phyloP scores from a whole-genome alignment of 2,113 vertebrate genomes.

The Pseudois nayaur region DNA sequence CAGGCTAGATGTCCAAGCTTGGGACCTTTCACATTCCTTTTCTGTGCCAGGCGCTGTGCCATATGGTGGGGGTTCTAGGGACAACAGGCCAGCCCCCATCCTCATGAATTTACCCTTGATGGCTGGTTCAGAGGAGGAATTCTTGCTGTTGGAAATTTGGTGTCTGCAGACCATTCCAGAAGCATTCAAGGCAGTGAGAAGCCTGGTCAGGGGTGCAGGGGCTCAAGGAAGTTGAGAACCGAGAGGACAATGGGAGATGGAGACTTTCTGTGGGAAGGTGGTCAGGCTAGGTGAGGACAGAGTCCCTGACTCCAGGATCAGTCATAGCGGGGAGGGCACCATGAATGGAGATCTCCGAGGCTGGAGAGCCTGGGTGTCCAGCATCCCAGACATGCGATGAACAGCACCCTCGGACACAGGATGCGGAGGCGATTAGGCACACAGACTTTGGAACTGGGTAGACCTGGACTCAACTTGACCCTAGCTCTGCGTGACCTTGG shows the following conservation, averaged over 20 bases:
- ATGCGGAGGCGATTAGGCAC: not conserved
- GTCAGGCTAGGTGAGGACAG: not conserved
- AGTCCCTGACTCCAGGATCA: not conserved
- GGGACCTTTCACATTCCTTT: not conserved
- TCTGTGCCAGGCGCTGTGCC: not conserved
- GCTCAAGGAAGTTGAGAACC: not conserved
- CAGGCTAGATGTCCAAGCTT: not conserved
- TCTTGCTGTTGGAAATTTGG: not conserved
- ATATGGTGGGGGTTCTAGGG: not conserved
- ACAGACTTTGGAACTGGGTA: not conserved
- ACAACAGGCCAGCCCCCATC: not conserved
- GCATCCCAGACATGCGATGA: accelerated
- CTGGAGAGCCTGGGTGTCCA: too few relatives aligned
- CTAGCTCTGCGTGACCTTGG: not conserved
- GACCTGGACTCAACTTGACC: not conserved
- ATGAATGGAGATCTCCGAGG: accelerated
- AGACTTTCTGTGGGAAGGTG: not conserved
- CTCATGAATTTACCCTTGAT: too few relatives aligned
- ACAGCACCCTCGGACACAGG: not conserved
- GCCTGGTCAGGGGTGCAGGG: not conserved
- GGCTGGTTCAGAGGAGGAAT: not conserved
- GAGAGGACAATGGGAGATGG: not conserved
- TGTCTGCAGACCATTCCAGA: not conserved
- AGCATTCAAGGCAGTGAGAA: not conserved
- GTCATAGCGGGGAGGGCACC: too few relatives aligned